phyloP scores from a whole-genome alignment of 1,140 invertebrate species.

The Tetranychus cinnabarinus region DNA sequence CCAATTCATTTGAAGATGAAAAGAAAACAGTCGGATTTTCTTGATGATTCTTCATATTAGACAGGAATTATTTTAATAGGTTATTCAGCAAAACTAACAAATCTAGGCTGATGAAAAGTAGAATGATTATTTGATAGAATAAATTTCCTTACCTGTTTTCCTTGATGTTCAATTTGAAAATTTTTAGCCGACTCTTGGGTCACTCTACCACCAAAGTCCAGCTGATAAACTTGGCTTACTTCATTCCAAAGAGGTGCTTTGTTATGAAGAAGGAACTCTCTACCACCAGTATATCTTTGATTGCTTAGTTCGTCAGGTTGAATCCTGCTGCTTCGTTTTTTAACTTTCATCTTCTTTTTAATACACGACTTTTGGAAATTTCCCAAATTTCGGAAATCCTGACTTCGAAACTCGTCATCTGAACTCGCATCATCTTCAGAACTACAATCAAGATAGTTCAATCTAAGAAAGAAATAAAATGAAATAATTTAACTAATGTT shows the following conservation, averaged over 20 bases:
- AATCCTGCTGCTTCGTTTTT: conserved; percentile 10
- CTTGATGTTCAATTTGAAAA: conserved; percentile 93
- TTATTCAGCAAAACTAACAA: too few relatives aligned
- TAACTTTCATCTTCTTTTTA: conserved; percentile 30
- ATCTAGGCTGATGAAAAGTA: too few relatives aligned
- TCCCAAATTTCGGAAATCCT: conserved; percentile 64
- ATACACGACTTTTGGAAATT: conserved; percentile 83
- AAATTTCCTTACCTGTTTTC: conserved; percentile 50
- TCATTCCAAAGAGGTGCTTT: conserved; percentile 99
- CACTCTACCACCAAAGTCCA: conserved; percentile 96
- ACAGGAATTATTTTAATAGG: too few relatives aligned
- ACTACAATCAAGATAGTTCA: conserved; percentile 23
- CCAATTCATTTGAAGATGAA: too few relatives aligned
- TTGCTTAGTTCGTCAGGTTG: not conserved
- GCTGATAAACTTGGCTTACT: conserved; percentile 91
- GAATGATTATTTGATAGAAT: not conserved
- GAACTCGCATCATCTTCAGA: conserved; percentile 47
- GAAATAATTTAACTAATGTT: not conserved
- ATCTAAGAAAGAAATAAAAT: not conserved
- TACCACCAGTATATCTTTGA: conserved; percentile 4
- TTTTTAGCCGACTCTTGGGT: conserved; percentile 99
- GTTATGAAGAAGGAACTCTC: conserved; percentile 87
- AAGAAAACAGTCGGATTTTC: too few relatives aligned
- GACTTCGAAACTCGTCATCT: conserved; percentile 13
- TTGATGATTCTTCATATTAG: too few relatives aligned